phyloP scores from a whole-genome alignment of 2,113 vertebrate genomes.

The Coracopsis vasa region DNA sequence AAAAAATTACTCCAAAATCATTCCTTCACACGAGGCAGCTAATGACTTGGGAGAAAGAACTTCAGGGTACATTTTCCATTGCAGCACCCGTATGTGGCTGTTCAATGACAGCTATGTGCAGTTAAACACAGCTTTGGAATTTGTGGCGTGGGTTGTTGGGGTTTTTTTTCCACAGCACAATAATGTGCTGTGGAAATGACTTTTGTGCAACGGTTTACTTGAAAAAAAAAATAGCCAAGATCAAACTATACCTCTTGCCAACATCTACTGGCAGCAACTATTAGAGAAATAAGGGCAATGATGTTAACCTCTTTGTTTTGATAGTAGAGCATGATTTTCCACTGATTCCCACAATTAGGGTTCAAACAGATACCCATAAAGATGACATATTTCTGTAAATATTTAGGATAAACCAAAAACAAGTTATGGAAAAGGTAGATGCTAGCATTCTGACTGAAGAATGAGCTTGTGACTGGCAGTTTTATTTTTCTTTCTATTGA shows the following conservation, averaged over 20 bases:
- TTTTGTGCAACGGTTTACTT: not conserved
- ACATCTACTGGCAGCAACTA: not conserved
- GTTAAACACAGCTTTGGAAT: not conserved
- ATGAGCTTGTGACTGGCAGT: not conserved
- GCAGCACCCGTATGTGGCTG: not conserved
- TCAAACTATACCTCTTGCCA: not conserved
- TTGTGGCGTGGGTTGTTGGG: not conserved
- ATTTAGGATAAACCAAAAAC: not conserved
- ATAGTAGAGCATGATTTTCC: not conserved
- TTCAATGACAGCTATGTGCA: not conserved
- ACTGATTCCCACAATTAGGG: not conserved
- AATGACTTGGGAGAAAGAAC: not conserved
- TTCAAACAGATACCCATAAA: not conserved
- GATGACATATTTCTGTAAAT: not conserved
- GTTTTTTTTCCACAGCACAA: not conserved
- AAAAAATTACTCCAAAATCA: not conserved
- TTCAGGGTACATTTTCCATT: not conserved
- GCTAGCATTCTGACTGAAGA: not conserved
- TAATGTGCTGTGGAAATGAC: not conserved
- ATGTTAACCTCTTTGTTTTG: not conserved
- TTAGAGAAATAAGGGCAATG: not conserved
- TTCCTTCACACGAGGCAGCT: not conserved
- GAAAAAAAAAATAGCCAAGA: not conserved
- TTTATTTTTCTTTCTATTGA: not conserved
- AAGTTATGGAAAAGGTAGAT: not conserved